phyloP scores from a whole-genome alignment of 2,888 invertebrate species.

The Aradus depressus region DNA sequence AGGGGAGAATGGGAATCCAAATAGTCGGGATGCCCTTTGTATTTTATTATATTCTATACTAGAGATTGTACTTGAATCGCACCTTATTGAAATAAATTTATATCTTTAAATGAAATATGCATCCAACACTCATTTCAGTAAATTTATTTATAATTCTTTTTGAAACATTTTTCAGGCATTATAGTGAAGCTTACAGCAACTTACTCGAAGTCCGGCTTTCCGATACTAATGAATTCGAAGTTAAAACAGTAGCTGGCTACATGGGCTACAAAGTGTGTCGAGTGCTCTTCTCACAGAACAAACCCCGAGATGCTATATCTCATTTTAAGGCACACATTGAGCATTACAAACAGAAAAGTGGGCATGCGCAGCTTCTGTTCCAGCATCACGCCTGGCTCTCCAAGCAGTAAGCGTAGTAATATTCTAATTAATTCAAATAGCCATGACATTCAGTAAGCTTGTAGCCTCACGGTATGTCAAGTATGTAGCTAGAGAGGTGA shows the following conservation, averaged over 20 bases:
- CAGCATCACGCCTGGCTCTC: conserved; percentile 95
- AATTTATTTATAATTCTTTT: not conserved
- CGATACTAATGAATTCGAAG: conserved; percentile 84
- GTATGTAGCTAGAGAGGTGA: no score
- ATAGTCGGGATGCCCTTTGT: no score
- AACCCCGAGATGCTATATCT: conserved; percentile 86
- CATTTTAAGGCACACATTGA: conserved; percentile 89
- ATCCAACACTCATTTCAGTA: not conserved
- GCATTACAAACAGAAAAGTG: conserved; percentile 68
- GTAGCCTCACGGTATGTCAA: no score
- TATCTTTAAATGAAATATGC: no score
- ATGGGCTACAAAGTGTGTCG: conserved; percentile 92
- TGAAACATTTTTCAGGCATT: conserved; percentile 52
- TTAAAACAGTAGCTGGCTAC: conserved; percentile 88
- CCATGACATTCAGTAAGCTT: no score
- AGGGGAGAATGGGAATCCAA: no score
- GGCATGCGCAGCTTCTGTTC: conserved; percentile 60
- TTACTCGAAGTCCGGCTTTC: conserved; percentile 77
- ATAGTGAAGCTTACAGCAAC: conserved; percentile 80
- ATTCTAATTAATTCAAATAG: no score
- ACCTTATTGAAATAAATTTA: not conserved
- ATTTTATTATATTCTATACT: not conserved
- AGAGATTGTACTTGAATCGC: not conserved
- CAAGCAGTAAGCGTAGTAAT: conserved; percentile 74
- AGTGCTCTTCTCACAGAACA: conserved; percentile 75